Percentiles rank a stretch among this genome's conserved stretches.
These are phyloP conservation scores for Temnothorax curvispinosus DNA, from an alignment of 1,140 invertebrate genomes.

Conservation along the genomic window DNA sequence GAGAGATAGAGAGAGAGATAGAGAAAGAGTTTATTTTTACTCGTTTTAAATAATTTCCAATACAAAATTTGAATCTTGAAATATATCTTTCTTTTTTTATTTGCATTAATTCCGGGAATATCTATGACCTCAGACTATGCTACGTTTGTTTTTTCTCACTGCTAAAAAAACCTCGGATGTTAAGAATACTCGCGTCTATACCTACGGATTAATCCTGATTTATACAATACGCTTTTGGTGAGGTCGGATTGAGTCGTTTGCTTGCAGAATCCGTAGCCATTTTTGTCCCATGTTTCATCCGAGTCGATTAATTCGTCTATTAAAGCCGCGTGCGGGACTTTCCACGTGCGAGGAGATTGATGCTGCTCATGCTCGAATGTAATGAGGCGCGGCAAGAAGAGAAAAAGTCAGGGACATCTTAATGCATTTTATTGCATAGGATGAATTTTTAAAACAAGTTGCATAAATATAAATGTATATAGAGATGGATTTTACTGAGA, in stretches of 20 bases:
- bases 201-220: slow-evolving; percentile 25
- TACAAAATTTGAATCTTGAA: background rate
- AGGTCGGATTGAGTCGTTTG: slow-evolving; percentile 63
- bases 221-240: slow-evolving; percentile 29
- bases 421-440: slow-evolving; percentile 3
- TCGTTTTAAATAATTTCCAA: background rate
- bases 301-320: slow-evolving; percentile 52
- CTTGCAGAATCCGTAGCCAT: slow-evolving; percentile 50
- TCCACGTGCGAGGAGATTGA: slow-evolving; percentile 51
- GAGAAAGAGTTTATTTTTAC: background rate
- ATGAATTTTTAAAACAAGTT: slow-evolving; percentile 23
- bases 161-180: background rate
- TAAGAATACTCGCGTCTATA: slow-evolving; percentile 18
- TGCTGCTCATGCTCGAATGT: slow-evolving; percentile 39
- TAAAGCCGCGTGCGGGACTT: slow-evolving; percentile 10
- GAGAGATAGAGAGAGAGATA: background rate
- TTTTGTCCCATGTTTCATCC: slow-evolving; percentile 45
- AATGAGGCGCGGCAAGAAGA: slow-evolving; percentile 26
- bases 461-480: background rate
- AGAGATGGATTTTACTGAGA: background rate
- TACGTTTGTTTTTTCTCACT: background rate
- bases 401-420: slow-evolving; percentile 25
- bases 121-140: background rate
- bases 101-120: background rate
- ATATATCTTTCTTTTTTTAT: background rate